Evolutionary conservation across 1,140 invertebrate genomes (phyloP).

Genomic region (Pogonomyrmex californicus): DNA sequence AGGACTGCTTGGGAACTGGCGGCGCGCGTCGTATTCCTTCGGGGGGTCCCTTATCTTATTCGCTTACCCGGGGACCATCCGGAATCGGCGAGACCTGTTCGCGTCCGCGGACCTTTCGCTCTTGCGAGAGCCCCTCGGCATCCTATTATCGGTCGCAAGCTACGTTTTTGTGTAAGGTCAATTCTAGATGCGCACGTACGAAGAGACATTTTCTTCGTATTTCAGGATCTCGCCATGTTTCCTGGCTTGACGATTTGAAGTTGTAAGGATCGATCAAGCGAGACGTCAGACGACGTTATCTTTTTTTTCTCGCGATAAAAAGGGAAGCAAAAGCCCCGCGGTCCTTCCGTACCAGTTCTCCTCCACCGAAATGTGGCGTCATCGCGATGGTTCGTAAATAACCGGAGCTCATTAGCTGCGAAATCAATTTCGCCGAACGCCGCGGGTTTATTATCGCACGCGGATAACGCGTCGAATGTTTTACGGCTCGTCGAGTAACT

Average conservation of each 20-base stretch:
- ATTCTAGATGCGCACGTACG: background rate
- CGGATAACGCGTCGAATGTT: conserved; percentile 45
- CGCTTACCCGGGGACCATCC: conserved; percentile 79
- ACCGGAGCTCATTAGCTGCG: conserved; percentile 60
- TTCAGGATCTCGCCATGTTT: background rate
- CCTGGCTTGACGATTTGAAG: background rate
- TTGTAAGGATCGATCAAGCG: background rate
- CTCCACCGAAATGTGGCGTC: background rate
- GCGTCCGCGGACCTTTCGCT: conserved; percentile 79
- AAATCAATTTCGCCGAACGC: conserved; percentile 55
- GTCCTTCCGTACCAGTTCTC: background rate
- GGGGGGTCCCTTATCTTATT: conserved; percentile 85
- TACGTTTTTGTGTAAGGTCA: conserved; percentile 51
- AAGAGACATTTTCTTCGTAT: background rate
- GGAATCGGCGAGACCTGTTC: conserved; percentile 78
- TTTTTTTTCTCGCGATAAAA: conserved; percentile 3
- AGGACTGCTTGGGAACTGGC: conserved; percentile 83
- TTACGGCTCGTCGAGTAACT: conserved; percentile 45
- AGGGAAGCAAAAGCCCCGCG: background rate
- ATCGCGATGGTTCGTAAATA: conserved; percentile 42
- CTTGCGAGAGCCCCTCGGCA: conserved; percentile 72
- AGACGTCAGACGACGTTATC: background rate
- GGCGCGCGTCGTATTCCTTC: conserved; percentile 84
- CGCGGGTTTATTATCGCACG: conserved; percentile 49
- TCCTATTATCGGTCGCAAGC: conserved; percentile 81